These are phyloP conservation scores for Ditula angustiorana DNA, from an alignment of 2,888 invertebrate species.

Conservation along the genomic window DNA sequence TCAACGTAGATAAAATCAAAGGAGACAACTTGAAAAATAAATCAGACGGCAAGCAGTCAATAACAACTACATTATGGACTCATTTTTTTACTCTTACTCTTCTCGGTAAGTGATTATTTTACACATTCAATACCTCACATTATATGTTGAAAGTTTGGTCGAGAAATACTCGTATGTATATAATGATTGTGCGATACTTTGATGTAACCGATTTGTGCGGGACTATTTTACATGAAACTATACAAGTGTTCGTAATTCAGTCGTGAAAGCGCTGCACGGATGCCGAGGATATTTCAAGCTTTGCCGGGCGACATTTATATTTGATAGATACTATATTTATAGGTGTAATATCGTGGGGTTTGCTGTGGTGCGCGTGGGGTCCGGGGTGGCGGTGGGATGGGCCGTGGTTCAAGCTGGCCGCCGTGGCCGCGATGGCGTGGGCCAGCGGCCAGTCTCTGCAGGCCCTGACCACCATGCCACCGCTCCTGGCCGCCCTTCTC, in stretches of 20 bases:
- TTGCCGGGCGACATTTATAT: too few relatives aligned
- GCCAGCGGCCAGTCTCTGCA: slow-evolving; percentile 62
- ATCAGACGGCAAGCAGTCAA: slow-evolving; percentile 40
- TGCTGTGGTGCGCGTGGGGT: slow-evolving; percentile 67
- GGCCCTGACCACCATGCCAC: slow-evolving; percentile 65
- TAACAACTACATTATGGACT: slow-evolving; percentile 39
- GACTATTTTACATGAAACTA: too few relatives aligned
- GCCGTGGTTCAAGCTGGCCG: slow-evolving; percentile 63
- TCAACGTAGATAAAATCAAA: slow-evolving; percentile 47
- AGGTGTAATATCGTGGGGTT: slow-evolving; percentile 70
- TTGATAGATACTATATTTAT: slow-evolving; percentile 30
- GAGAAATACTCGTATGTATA: too few relatives aligned
- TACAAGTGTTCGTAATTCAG: too few relatives aligned
- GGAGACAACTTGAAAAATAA: slow-evolving; percentile 45
- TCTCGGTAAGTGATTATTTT: slow-evolving; percentile 51
- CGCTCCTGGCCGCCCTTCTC: slow-evolving; percentile 67
- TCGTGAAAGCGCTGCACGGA: too few relatives aligned
- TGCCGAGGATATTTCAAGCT: too few relatives aligned
- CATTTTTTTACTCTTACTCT: slow-evolving; percentile 52
- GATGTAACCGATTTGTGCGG: too few relatives aligned
- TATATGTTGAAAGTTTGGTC: too few relatives aligned
- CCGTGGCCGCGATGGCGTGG: slow-evolving; percentile 67
- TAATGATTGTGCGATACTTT: too few relatives aligned
- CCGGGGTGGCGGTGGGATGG: slow-evolving; percentile 70
- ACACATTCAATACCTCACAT: slow-evolving; percentile 2